phyloP scores from a whole-genome alignment of 2,113 vertebrate species.

The Nothobranchius kuhntae region DNA sequence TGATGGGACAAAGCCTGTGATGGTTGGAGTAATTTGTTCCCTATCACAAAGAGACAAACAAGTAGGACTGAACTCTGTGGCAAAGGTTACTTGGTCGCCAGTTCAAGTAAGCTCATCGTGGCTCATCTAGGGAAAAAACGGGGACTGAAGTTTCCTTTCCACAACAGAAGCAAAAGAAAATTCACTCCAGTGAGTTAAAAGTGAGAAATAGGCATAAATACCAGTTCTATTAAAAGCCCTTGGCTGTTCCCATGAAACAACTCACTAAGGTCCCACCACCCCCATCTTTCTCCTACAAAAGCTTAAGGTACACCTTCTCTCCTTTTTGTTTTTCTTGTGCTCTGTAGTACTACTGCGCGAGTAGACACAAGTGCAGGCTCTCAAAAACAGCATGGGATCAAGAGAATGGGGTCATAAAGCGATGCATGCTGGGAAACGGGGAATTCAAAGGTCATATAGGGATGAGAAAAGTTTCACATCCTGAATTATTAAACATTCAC shows the following conservation, averaged over 20 bases:
- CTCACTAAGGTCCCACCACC: slow-evolving; percentile 31
- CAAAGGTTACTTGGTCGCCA: slow-evolving; percentile 33
- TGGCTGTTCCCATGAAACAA: slow-evolving; percentile 17
- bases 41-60: slow-evolving; percentile 69
- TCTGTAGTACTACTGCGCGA: neutral
- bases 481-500: slow-evolving; percentile 15
- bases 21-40: slow-evolving; percentile 57
- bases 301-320: slow-evolving; percentile 2
- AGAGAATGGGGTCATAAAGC: neutral
- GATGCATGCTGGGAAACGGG: neutral
- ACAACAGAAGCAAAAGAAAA: slow-evolving; percentile 5
- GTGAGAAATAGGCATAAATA: neutral
- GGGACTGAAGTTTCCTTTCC: slow-evolving; percentile 9
- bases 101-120: neutral
- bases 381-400: neutral
- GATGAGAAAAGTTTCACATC: slow-evolving; percentile 24
- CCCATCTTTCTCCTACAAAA: slow-evolving; percentile 29
- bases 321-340: neutral
- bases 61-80: slow-evolving; percentile 29
- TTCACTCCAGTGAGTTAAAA: neutral
- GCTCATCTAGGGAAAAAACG: neutral
- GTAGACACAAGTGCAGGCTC: neutral
- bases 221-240: neutral
- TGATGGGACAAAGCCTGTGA: slow-evolving; percentile 38
- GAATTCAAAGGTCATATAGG: slow-evolving; percentile 19